phyloP scores from a whole-genome alignment of 1,140 invertebrate genomes.

The Myzus persicae region DNA sequence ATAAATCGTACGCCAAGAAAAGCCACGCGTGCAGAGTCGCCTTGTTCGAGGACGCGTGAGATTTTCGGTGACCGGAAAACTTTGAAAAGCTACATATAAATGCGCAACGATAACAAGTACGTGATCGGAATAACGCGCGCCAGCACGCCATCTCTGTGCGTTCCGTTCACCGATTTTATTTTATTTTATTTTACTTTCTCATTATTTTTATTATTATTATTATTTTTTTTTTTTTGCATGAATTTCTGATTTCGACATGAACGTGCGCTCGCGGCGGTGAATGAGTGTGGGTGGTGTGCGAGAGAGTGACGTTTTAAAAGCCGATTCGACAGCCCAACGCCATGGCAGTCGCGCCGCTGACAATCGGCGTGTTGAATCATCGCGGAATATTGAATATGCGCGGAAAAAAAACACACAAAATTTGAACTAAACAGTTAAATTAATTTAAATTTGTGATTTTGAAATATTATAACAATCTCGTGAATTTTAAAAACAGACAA shows the following conservation, averaged over 20 bases:
- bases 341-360: neutral
- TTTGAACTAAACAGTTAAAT: neutral
- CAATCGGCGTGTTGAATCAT: neutral
- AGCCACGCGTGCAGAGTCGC: neutral
- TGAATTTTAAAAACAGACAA: neutral
- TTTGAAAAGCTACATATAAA: constrained; percentile 53
- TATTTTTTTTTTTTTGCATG: neutral
- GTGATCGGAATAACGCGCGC: constrained; percentile 35
- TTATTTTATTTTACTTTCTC: constrained; percentile 4
- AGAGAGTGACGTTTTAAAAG: constrained; percentile 2
- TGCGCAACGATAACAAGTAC: constrained; percentile 46
- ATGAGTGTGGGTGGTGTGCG: neutral
- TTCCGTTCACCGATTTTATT: neutral
- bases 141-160: neutral
- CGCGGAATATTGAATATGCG: neutral
- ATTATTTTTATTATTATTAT: constrained; percentile 11
- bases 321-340: neutral
- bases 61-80: constrained; percentile 55
- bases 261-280: neutral
- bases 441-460: neutral
- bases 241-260: neutral
- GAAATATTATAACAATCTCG: neutral
- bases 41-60: constrained; percentile 43
- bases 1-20: neutral
- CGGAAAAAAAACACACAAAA: neutral